A percentile compares a stretch with the other conserved stretches of the same genome.
Conservation (phyloP, 2,888 invertebrate genomes). For the Vandiemenella viatica region DNA sequence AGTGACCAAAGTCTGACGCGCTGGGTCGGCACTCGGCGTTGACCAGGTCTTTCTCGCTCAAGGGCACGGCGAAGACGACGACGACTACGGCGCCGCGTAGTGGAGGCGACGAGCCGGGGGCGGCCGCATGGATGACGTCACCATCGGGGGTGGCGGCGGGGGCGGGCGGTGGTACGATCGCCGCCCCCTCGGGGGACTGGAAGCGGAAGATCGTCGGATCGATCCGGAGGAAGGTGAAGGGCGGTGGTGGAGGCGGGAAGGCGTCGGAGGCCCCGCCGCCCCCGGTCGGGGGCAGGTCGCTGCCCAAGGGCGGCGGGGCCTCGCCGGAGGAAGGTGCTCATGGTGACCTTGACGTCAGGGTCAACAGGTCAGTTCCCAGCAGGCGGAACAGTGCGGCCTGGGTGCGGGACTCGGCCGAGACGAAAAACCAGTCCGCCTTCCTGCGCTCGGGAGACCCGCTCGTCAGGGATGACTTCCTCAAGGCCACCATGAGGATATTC, state of each 20-base stretch:
- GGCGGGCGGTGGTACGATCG: not conserved
- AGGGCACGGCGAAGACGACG: too few species aligned
- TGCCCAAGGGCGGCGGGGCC: constrained; percentile 4
- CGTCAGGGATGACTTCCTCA: constrained; percentile 47
- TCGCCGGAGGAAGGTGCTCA: too few species aligned
- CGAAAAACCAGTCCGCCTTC: constrained; percentile 4
- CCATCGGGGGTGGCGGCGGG: not conserved
- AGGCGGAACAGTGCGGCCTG: constrained; percentile 9
- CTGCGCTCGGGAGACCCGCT: constrained; percentile 21
- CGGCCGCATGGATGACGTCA: not conserved
- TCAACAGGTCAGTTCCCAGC: not conserved
- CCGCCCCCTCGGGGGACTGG: constrained; percentile 28
- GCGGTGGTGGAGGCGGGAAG: constrained; percentile 22
- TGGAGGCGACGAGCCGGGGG: not conserved
- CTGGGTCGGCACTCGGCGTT: too few species aligned
- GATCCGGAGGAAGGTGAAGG: constrained; percentile 30
- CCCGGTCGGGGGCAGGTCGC: constrained; percentile 10
- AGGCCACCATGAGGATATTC: constrained; percentile 59
- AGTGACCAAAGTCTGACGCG: too few species aligned
- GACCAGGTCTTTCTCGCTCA: too few species aligned
- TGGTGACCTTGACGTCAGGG: too few species aligned
- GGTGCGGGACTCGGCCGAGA: constrained; percentile 1
- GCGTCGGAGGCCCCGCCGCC: constrained; percentile 5
- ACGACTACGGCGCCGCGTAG: not conserved
- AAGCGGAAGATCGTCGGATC: constrained; percentile 31